phyloP scores from a whole-genome alignment of 2,113 vertebrate species.

The Phyllopteryx taeniolatus region DNA sequence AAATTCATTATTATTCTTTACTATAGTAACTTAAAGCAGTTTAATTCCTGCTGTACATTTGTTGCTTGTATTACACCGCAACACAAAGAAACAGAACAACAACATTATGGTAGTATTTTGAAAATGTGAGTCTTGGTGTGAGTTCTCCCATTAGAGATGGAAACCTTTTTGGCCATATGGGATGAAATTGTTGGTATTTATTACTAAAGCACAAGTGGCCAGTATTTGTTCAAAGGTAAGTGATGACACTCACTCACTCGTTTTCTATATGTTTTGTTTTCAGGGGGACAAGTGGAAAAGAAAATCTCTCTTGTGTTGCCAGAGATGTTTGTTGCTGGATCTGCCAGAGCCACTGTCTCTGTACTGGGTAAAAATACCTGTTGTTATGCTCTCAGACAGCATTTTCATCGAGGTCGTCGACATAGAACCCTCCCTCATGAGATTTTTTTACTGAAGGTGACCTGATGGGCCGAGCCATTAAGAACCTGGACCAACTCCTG shows the following conservation, averaged over 20 bases:
- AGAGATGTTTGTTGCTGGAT: constrained; percentile 72
- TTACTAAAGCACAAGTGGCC: too few relatives aligned
- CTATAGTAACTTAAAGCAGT: too few relatives aligned
- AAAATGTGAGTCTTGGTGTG: too few relatives aligned
- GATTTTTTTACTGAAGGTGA: constrained; percentile 68
- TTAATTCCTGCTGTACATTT: too few relatives aligned
- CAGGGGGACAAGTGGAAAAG: constrained; percentile 54
- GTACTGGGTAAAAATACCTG: constrained; percentile 70
- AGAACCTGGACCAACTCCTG: constrained; percentile 76
- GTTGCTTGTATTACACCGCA: too few relatives aligned
- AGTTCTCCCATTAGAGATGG: not conserved
- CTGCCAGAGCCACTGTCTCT: constrained; percentile 74
- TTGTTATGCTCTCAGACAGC: not conserved
- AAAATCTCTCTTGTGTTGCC: constrained; percentile 66
- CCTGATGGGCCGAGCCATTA: constrained; percentile 75
- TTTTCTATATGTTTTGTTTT: not conserved
- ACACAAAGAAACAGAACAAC: too few relatives aligned
- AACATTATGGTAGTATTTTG: too few relatives aligned
- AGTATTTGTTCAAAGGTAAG: not conserved
- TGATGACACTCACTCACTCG: not conserved
- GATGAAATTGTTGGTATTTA: not conserved
- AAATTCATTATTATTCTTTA: not conserved
- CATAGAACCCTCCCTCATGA: not conserved
- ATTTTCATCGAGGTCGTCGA: not conserved
- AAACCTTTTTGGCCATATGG: not conserved